phyloP scores from a whole-genome alignment of 2,888 invertebrate species.

The Baronia brevicornis region DNA sequence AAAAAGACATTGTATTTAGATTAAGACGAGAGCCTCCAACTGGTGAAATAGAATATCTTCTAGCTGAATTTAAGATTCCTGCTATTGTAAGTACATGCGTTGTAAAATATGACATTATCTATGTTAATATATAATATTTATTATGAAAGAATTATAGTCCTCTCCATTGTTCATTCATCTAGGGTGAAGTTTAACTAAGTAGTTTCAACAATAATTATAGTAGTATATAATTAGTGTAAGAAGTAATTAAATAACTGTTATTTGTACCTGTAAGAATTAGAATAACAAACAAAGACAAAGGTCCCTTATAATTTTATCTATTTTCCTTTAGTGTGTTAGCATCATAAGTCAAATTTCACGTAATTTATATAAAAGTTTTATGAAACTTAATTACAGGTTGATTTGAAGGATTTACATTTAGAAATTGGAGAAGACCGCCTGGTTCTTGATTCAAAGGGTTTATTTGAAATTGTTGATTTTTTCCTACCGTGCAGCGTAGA shows the following conservation, averaged over 20 bases:
- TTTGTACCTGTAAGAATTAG: no score
- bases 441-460: slow-evolving; percentile 77
- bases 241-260: background rate
- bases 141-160: background rate
- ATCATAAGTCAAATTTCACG: slow-evolving; percentile 2
- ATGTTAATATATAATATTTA: background rate
- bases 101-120: slow-evolving; percentile 2
- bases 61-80: slow-evolving; percentile 79
- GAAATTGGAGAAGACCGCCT: slow-evolving; percentile 86
- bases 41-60: slow-evolving; percentile 67
- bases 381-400: slow-evolving; percentile 55
- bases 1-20: slow-evolving; percentile 73
- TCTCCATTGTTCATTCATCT: no score
- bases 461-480: slow-evolving; percentile 79
- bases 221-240: no score
- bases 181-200: no score
- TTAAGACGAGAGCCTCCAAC: slow-evolving; percentile 75
- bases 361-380: background rate
- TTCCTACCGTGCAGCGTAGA: slow-evolving; percentile 81
- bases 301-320: no score
- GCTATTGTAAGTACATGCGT: slow-evolving; percentile 62
- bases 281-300: no score
- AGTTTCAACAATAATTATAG: no score
- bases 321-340: no score
- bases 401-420: slow-evolving; percentile 77